A percentile compares a stretch with the other conserved stretches of the same genome.
These are phyloP conservation scores for Hydrotaea cyrtoneurina DNA, from an alignment of 2,888 invertebrate species.

Conservation along the genomic window DNA sequence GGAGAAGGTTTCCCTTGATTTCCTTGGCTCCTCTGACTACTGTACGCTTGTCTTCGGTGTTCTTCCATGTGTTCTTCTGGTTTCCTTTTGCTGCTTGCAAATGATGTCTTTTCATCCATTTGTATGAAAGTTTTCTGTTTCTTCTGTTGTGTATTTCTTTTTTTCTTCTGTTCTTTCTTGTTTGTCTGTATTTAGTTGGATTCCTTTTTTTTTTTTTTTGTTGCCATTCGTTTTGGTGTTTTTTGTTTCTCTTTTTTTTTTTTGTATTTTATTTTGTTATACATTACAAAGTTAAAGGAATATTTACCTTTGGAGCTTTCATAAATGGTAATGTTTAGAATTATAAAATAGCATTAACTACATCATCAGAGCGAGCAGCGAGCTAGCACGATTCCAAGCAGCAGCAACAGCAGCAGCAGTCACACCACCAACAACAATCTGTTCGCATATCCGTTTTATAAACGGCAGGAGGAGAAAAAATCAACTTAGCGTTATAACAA, in stretches of 20 bases:
- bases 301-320: constrained; percentile 65
- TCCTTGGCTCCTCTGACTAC: not conserved
- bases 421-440: not conserved
- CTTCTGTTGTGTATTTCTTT: constrained; percentile 13
- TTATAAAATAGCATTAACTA: constrained; percentile 66
- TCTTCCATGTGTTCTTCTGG: constrained; percentile 7
- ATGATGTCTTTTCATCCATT: constrained; percentile 65
- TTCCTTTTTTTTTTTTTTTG: not conserved
- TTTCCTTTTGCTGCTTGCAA: constrained; percentile 47
- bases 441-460: not conserved
- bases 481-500: constrained; percentile 60
- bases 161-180: no score
- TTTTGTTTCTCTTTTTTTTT: constrained; percentile 6
- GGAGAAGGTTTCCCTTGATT: constrained; percentile 35
- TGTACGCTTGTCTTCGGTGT: not conserved
- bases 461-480: constrained; percentile 9
- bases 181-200: not conserved
- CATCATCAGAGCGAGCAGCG: not conserved
- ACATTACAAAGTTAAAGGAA: constrained; percentile 61
- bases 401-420: constrained; percentile 3
- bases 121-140: constrained; percentile 30
- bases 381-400: constrained; percentile 39
- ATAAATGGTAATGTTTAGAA: constrained; percentile 65
- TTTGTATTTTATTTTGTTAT: constrained; percentile 26
- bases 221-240: constrained; percentile 32